Evolutionary conservation across 1,140 invertebrate genomes (phyloP).

Genomic region (Lepidostoma basale): DNA sequence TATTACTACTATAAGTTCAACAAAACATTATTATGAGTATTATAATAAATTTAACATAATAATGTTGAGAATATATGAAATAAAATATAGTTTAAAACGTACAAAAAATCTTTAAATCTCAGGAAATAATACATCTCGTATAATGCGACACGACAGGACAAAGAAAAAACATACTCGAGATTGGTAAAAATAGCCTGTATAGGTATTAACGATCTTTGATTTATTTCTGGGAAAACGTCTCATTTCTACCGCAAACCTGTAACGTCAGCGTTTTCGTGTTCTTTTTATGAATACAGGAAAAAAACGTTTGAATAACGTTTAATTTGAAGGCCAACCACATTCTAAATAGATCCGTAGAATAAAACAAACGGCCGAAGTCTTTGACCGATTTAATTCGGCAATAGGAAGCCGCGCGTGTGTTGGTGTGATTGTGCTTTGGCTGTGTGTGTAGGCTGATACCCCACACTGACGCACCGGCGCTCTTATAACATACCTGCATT

Average conservation of each 20-base stretch:
- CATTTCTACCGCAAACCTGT: conserved; percentile 19
- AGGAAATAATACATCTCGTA: not conserved
- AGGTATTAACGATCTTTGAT: conserved; percentile 10
- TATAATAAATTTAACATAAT: not conserved
- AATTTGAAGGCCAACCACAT: conserved; percentile 44
- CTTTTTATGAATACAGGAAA: conserved; percentile 31
- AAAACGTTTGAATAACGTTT: conserved; percentile 43
- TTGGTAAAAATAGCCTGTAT: no score
- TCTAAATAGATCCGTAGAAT: conserved; percentile 43
- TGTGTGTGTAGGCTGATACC: not conserved
- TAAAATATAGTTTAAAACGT: not conserved
- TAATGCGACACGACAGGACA: no score
- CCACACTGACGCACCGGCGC: not conserved
- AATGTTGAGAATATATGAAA: not conserved
- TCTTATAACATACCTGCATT: not conserved
- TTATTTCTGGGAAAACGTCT: conserved; percentile 7
- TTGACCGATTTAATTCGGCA: conserved; percentile 46
- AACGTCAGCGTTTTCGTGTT: conserved; percentile 2
- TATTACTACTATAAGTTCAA: not conserved
- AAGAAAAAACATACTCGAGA: no score
- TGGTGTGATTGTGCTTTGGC: conserved; percentile 16
- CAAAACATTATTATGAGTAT: not conserved
- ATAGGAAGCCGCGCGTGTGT: conserved; percentile 34
- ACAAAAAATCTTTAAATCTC: not conserved
- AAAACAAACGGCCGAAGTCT: conserved; percentile 38